phyloP scores from a whole-genome alignment of 2,113 vertebrate species.

The Bubo scandiacus region DNA sequence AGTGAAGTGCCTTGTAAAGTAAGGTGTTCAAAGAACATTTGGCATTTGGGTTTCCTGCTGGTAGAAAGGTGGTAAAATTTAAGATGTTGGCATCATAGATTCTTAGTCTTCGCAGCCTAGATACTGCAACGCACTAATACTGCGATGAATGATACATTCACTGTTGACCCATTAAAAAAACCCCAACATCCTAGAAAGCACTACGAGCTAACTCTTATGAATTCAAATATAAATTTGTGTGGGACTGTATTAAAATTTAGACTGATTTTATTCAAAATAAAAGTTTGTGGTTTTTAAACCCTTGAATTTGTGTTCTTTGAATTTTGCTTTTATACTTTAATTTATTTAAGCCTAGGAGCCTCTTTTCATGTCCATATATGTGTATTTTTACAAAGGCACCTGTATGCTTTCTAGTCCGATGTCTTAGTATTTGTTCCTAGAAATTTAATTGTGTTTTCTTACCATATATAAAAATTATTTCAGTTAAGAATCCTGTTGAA shows the following conservation, averaged over 20 bases:
- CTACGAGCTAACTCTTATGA: not conserved
- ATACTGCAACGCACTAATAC: not conserved
- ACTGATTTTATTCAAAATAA: not conserved
- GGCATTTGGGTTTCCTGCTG: conserved; percentile 3
- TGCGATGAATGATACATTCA: not conserved
- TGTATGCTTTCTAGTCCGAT: not conserved
- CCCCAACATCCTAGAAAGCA: not conserved
- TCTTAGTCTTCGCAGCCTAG: not conserved
- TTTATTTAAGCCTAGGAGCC: not conserved
- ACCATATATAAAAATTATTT: not conserved
- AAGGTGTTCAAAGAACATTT: conserved; percentile 5
- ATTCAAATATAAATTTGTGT: not conserved
- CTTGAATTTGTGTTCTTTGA: not conserved
- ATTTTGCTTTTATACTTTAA: not conserved
- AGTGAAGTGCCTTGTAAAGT: not conserved
- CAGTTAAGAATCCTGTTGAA: not conserved
- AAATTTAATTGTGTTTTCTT: not conserved
- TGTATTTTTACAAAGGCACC: not conserved
- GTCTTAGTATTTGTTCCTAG: not conserved
- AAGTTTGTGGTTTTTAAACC: not conserved
- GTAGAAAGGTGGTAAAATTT: not conserved
- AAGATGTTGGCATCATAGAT: not conserved
- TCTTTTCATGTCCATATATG: not conserved
- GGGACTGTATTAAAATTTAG: not conserved
- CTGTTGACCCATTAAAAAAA: not conserved